These are phyloP conservation scores for Lamproptera curius DNA, from an alignment of 2,888 invertebrate genomes.

Conservation along the genomic window DNA sequence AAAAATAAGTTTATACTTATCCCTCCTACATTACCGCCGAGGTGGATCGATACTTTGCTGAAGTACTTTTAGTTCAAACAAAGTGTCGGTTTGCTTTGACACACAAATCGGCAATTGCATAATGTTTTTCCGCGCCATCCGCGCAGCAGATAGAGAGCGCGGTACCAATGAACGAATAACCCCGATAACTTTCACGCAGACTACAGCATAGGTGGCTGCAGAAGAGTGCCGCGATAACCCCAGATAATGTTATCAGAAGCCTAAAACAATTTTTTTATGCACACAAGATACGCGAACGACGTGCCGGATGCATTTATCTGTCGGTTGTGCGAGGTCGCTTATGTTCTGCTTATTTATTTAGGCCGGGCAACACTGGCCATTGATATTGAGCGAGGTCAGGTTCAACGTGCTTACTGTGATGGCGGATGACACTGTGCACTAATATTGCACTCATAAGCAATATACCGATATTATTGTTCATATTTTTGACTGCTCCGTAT, in stretches of 20 bases:
- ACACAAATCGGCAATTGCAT: constrained; percentile 14
- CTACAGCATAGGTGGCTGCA: constrained; percentile 29
- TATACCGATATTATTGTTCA: no score
- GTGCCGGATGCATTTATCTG: constrained; percentile 66
- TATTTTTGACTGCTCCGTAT: no score
- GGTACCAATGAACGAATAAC: constrained; percentile 25
- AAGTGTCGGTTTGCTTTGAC: no score
- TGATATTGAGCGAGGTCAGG: constrained; percentile 67
- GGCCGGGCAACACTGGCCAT: constrained; percentile 39
- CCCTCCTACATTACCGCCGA: no score
- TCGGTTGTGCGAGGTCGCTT: constrained; percentile 36
- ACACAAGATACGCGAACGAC: constrained; percentile 38
- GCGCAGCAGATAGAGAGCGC: constrained; percentile 9
- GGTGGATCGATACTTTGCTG: no score
- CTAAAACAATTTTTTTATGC: constrained; percentile 32
- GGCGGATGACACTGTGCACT: constrained; percentile 2
- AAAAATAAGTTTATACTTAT: background rate
- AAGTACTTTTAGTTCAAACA: no score
- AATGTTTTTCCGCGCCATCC: constrained; percentile 6
- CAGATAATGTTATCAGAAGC: constrained; percentile 43
- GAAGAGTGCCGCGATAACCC: constrained; percentile 30
- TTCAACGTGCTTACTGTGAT: constrained; percentile 32
- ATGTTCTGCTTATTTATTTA: constrained; percentile 46
- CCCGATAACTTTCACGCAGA: constrained; percentile 33
- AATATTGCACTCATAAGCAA: background rate